Base-by-base conservation (phyloP, 2,888 invertebrate genomes). In the Platerodrilus igneus region DNA sequence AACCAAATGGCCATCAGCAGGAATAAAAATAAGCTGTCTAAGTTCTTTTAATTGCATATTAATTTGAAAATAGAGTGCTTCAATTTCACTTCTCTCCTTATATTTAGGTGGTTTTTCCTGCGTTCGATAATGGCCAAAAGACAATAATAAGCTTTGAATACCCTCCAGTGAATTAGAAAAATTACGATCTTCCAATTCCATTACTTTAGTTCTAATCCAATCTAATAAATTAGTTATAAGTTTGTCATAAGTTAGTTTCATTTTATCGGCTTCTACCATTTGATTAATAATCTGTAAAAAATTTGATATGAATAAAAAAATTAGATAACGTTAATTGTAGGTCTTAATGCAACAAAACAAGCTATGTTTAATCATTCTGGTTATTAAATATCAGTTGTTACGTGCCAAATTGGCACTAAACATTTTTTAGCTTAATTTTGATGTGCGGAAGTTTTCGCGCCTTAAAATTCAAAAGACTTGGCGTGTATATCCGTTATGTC, bases 81-180 rank as follows among this genome's bases (percentile, higher is more conserved):
- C 95, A 54, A 96, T 89, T 72, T 97, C 96, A 52, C 94, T 95
- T 37, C 94, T 81, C 68, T 99, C 97, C 63, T 86, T 92, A 69
- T 96, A 96, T 65, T 91, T 97, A 47, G 96, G 95, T 5, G 99
- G 97, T 70, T 99, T 99, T 68, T 99, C 97, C 28, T 90, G 83
- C 0, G 94, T 96, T 53, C 96, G 76, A 69, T 97, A 99, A 63
- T 92, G 86, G 59, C 95, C 97, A 71, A 99, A 99, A 21, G 82
- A 76, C 36, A 89, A 70, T 53, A 97, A 70, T 58, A 95, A 82
- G 25, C 85, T 79, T 70, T 96, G 95, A 54, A 97, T 95, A 31
- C 91, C 96, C 66, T 94, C 94, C 41, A 96, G 69, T 0, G 90
- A 85, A 72, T 97, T 99, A 36, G 97, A 95, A 60, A 97, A 90